Conservation (phyloP, 2,888 invertebrate species). For the Cryptophagus acutangulus region DNA sequence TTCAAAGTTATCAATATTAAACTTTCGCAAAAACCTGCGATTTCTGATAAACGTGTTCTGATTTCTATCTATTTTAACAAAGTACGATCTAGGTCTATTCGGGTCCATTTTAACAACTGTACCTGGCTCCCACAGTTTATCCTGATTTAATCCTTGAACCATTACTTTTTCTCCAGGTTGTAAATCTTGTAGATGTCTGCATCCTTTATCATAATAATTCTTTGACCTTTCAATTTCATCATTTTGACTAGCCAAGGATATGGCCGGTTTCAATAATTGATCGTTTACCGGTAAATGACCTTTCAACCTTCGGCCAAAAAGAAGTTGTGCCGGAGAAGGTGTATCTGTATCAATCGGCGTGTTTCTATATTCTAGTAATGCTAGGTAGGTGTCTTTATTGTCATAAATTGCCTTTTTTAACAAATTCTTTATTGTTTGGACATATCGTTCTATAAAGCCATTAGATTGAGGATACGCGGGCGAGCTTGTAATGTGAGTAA, state of each 20-base stretch:
- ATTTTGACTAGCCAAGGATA: no score
- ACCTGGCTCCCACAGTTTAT: background rate
- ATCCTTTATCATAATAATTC: slow-evolving; percentile 4
- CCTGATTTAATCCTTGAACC: slow-evolving; percentile 4
- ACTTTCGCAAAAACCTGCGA: slow-evolving; percentile 7
- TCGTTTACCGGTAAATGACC: background rate
- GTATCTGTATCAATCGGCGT: slow-evolving; percentile 6
- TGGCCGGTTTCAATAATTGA: no score
- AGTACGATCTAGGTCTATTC: slow-evolving; percentile 9
- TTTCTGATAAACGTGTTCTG: slow-evolving; percentile 5
- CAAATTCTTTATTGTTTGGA: slow-evolving; percentile 24
- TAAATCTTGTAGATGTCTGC: slow-evolving; percentile 6
- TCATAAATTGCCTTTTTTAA: slow-evolving; percentile 11
- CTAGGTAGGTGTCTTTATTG: slow-evolving; percentile 9
- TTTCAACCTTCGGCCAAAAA: slow-evolving; percentile 12
- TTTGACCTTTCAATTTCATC: no score
- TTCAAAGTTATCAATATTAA: background rate
- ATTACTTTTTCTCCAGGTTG: slow-evolving; percentile 5
- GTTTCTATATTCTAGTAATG: slow-evolving; percentile 10
- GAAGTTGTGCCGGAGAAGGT: slow-evolving; percentile 15
- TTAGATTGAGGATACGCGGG: slow-evolving; percentile 22
- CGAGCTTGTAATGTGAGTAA: slow-evolving; percentile 19
- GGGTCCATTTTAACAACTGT: slow-evolving; percentile 8
- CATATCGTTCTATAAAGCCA: slow-evolving; percentile 23
- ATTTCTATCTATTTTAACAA: slow-evolving; percentile 4